Evolutionary conservation across 2,888 invertebrate species (phyloP).

Genomic region (Eristalis intricaria): DNA sequence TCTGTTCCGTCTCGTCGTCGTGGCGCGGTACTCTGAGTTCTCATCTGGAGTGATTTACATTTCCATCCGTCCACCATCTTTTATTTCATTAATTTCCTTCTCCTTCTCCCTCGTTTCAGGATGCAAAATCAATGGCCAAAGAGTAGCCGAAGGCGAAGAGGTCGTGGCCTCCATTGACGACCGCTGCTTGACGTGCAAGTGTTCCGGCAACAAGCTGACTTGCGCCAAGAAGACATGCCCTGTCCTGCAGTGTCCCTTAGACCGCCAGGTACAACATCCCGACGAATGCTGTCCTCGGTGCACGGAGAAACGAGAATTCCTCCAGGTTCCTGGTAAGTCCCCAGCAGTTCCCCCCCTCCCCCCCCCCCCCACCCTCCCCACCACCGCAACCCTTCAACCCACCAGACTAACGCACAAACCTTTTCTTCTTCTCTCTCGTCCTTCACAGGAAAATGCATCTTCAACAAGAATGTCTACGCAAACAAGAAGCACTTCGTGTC

Average conservation of each 20-base stretch:
- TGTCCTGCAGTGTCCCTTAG: slow-evolving; percentile 90
- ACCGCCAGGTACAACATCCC: slow-evolving; percentile 86
- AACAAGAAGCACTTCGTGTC: slow-evolving; percentile 85
- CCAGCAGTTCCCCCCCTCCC: too few species aligned
- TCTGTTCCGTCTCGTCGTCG: too few species aligned
- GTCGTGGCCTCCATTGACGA: slow-evolving; percentile 90
- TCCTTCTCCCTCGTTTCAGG: slow-evolving; percentile 83
- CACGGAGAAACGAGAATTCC: slow-evolving; percentile 81
- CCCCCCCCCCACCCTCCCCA: too few species aligned
- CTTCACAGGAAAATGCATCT: slow-evolving; percentile 84
- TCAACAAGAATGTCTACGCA: slow-evolving; percentile 86
- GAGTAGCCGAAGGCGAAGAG: slow-evolving; percentile 89
- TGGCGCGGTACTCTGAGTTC: too few species aligned
- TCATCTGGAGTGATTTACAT: too few species aligned
- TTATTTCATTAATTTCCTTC: not conserved
- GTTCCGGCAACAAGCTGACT: slow-evolving; percentile 86
- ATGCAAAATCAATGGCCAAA: slow-evolving; percentile 91
- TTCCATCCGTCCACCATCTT: not conserved
- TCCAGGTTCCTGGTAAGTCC: slow-evolving; percentile 77
- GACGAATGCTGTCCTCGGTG: slow-evolving; percentile 90
- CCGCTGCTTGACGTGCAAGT: slow-evolving; percentile 92
- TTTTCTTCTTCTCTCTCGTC: too few species aligned
- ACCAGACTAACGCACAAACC: not conserved
- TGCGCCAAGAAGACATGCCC: slow-evolving; percentile 94
- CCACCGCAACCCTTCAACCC: too few species aligned